These are phyloP conservation scores for Sitta europaea DNA, from an alignment of 2,113 vertebrate genomes.

Conservation along the genomic window DNA sequence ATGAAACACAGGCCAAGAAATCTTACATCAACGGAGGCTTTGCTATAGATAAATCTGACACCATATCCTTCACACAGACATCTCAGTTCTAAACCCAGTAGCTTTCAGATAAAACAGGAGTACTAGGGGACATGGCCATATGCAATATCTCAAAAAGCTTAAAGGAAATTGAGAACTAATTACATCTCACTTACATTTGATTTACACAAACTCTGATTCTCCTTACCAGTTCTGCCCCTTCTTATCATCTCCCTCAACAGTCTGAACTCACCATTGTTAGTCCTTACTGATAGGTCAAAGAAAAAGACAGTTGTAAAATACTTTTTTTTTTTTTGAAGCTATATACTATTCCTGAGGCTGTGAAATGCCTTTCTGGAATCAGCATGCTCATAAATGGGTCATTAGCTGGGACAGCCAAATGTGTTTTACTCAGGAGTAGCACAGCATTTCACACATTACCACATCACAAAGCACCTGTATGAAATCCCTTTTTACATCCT, in stretches of 20 bases:
- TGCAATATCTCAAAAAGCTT: constrained; percentile 36
- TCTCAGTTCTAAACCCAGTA: constrained; percentile 86
- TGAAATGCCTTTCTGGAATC: constrained; percentile 15
- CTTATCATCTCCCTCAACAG: neutral
- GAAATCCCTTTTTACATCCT: constrained; percentile 47
- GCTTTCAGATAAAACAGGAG: neutral
- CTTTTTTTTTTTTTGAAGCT: neutral
- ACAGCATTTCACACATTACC: constrained; percentile 21
- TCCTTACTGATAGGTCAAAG: constrained; percentile 3
- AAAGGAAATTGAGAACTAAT: constrained; percentile 4
- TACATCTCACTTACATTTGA: constrained; percentile 26
- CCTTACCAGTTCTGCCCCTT: neutral
- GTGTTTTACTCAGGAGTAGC: constrained; percentile 54
- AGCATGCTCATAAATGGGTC: constrained; percentile 26
- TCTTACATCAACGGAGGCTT: constrained; percentile 95
- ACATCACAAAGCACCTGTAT: neutral
- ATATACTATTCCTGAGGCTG: neutral
- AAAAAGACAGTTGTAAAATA: constrained; percentile 38
- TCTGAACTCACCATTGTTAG: constrained; percentile 27
- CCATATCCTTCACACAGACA: constrained; percentile 94
- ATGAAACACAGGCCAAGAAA: constrained; percentile 84
- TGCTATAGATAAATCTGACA: constrained; percentile 91
- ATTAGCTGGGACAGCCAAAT: constrained; percentile 22
- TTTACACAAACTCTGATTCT: constrained; percentile 47
- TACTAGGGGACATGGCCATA: neutral